Conservation (phyloP, 2,888 invertebrate genomes). For the Eupithecia exiguata region DNA sequence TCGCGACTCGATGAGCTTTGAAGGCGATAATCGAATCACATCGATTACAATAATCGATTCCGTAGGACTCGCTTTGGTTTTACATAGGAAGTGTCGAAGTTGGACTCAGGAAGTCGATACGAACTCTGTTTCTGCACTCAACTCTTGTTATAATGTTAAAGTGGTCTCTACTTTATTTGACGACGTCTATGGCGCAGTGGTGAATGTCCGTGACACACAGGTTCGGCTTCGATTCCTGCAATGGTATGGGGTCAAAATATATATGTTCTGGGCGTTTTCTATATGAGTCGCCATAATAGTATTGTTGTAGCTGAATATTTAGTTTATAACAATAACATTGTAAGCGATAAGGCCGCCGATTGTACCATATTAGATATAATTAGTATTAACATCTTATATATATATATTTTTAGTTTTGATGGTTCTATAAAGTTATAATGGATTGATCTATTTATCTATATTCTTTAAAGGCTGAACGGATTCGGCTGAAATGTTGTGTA, state of each 20-base stretch:
- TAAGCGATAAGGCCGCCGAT: no score
- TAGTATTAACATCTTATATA: no score
- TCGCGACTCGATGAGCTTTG: slow-evolving; percentile 47
- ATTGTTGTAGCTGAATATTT: no score
- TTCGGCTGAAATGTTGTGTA: no score
- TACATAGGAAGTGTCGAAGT: background rate
- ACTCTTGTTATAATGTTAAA: background rate
- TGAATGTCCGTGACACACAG: background rate
- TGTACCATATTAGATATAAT: no score
- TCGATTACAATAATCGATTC: slow-evolving; percentile 47
- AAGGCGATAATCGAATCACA: slow-evolving; percentile 54
- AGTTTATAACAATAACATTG: no score
- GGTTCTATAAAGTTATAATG: no score
- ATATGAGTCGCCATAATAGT: no score
- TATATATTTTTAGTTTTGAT: no score
- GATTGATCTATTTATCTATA: no score
- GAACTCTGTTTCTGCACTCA: background rate
- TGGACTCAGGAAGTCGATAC: background rate
- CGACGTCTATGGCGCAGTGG: background rate
- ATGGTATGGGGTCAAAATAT: background rate
- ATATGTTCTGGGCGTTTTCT: background rate
- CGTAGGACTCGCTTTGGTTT: slow-evolving; percentile 27
- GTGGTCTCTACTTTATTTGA: background rate
- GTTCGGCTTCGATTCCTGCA: background rate
- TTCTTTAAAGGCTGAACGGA: no score